Evolutionary conservation across 2,888 invertebrate genomes (phyloP).

Genomic region (Spisula subtruncata): DNA sequence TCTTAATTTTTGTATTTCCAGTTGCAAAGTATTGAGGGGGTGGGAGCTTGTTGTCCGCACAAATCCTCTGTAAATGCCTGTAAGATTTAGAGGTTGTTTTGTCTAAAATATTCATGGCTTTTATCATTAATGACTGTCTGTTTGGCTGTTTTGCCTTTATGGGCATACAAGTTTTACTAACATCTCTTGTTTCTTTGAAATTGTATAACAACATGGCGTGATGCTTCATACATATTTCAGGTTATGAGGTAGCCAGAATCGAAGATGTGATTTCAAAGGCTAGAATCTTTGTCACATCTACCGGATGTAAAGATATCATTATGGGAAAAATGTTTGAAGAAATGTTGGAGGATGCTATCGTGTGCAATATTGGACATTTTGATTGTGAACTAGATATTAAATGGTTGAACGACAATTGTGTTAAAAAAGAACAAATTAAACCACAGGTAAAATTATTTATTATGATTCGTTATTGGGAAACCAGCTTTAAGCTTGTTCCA

Average conservation of each 20-base stretch:
- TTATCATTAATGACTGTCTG: too few relatives aligned
- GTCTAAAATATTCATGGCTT: too few relatives aligned
- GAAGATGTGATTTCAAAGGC: conserved; percentile 97
- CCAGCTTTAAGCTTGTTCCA: not conserved
- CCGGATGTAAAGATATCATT: conserved; percentile 98
- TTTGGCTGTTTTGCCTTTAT: not conserved
- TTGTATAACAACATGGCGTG: too few relatives aligned
- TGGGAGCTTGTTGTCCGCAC: too few relatives aligned
- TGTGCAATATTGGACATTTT: conserved; percentile 99
- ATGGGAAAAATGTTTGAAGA: conserved; percentile 94
- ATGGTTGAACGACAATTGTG: conserved; percentile 97
- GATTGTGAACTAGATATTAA: conserved; percentile 99
- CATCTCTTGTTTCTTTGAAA: too few relatives aligned
- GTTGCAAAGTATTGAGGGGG: too few relatives aligned
- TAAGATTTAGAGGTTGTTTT: too few relatives aligned
- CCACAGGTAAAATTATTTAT: conserved; percentile 92
- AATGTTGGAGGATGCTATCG: conserved; percentile 98
- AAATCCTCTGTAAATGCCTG: too few relatives aligned
- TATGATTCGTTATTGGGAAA: not conserved
- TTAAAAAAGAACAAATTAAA: conserved; percentile 96
- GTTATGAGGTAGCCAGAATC: conserved; percentile 94
- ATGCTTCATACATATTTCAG: conserved; percentile 78
- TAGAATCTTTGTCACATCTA: conserved; percentile 98
- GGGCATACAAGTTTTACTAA: not conserved
- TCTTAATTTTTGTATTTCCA: too few relatives aligned